These are phyloP conservation scores for Cyanoderma ruficeps DNA, from an alignment of 2,113 vertebrate genomes.

Conservation along the genomic window DNA sequence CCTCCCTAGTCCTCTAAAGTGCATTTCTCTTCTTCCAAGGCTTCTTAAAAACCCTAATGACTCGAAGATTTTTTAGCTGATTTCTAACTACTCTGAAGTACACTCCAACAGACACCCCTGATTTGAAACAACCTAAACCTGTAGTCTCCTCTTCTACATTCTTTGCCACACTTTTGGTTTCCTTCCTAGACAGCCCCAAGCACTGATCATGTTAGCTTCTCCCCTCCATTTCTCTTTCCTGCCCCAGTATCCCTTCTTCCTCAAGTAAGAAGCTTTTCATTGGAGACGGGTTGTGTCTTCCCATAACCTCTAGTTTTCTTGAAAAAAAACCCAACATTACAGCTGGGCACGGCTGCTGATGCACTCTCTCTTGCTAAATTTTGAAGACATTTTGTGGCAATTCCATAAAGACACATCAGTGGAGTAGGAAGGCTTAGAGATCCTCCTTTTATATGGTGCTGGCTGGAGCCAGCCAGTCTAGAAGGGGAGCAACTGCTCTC, in stretches of 20 bases:
- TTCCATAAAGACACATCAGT: neutral
- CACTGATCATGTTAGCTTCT: rapidly evolving
- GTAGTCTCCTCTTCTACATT: neutral
- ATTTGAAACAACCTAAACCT: neutral
- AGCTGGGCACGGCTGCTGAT: neutral
- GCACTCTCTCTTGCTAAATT: neutral
- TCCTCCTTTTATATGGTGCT: neutral
- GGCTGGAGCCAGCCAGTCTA: neutral
- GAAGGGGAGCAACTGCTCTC: neutral
- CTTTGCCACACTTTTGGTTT: rapidly evolving
- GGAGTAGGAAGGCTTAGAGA: neutral
- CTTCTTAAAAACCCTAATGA: neutral
- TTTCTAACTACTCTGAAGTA: neutral
- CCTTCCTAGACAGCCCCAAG: neutral
- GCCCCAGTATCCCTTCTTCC: neutral
- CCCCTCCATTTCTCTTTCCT: neutral
- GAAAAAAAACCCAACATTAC: neutral
- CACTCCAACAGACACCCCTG: neutral
- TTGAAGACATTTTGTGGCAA: neutral
- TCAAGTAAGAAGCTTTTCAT: neutral
- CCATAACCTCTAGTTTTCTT: neutral
- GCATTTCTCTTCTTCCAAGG: neutral
- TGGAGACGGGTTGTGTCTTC: neutral
- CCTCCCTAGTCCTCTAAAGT: neutral
- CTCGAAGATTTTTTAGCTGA: neutral